Percentiles rank a stretch among this genome's conserved stretches.
Evolutionary conservation across 2,113 vertebrate species (phyloP).

Genomic region (Chamaea fasciata): DNA sequence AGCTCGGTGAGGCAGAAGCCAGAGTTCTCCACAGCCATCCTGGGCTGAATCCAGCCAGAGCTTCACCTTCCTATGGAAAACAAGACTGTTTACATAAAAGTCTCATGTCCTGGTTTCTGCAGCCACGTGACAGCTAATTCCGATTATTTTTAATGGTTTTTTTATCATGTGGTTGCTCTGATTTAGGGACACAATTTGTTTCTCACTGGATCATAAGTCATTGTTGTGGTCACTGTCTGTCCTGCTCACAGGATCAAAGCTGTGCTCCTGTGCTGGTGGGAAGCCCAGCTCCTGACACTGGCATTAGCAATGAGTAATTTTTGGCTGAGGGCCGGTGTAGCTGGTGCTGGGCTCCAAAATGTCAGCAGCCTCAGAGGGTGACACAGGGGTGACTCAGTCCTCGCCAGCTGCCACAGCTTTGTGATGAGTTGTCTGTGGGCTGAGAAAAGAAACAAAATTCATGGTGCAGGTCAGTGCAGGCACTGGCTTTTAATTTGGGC

Average conservation of each 20-base stretch:
- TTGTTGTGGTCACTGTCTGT: not conserved
- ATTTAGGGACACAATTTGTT: not conserved
- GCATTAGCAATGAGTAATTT: not conserved
- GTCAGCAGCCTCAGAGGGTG: accelerated
- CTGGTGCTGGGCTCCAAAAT: accelerated
- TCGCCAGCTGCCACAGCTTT: not conserved
- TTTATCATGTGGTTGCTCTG: not conserved
- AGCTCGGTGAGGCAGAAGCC: not conserved
- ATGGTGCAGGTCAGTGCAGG: not conserved
- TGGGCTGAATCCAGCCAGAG: not conserved
- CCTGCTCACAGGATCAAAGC: not conserved
- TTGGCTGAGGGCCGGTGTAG: not conserved
- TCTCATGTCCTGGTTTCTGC: accelerated
- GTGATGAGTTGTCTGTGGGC: not conserved
- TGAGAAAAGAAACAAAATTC: not conserved
- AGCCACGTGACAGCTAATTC: not conserved
- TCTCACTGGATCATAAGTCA: not conserved
- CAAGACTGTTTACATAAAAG: not conserved
- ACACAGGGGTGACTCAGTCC: accelerated
- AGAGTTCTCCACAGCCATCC: not conserved
- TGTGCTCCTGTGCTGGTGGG: not conserved
- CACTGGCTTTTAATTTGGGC: not conserved
- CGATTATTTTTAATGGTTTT: not conserved
- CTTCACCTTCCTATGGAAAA: not conserved
- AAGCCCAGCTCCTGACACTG: not conserved